Evolutionary conservation across 2,113 vertebrate genomes (phyloP).

Genomic region (Scophthalmus maximus): DNA sequence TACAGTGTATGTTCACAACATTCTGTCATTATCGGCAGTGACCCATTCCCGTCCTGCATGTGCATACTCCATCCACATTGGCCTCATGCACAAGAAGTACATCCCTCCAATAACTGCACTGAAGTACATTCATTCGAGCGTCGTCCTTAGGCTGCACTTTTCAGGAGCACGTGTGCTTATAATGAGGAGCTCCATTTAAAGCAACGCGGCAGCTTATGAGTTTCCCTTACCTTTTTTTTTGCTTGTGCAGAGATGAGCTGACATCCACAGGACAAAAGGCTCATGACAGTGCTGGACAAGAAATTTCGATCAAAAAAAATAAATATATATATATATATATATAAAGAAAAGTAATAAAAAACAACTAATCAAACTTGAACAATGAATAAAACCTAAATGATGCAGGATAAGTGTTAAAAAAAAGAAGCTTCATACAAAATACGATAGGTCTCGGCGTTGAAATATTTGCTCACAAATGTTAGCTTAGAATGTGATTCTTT

Average conservation of each 20-base stretch:
- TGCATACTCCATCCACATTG: neutral
- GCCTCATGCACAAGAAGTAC: neutral
- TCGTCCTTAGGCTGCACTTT: neutral
- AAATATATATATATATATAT: no score
- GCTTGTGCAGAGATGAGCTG: no score
- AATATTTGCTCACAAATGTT: no score
- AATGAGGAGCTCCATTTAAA: neutral
- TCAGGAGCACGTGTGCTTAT: neutral
- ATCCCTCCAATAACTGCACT: neutral
- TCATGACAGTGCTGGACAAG: neutral
- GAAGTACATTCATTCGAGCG: constrained; percentile 3
- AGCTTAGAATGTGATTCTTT: no score
- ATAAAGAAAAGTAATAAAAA: no score
- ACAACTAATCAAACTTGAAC: no score
- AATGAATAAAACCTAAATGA: no score
- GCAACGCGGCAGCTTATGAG: neutral
- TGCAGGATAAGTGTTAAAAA: no score
- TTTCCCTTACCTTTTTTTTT: neutral
- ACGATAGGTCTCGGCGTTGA: no score
- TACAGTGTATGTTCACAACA: no score
- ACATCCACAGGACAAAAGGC: neutral
- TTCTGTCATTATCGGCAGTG: neutral
- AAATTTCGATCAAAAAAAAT: no score
- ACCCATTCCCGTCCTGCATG: neutral
- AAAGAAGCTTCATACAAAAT: no score